Base-by-base conservation (phyloP, 2,888 invertebrate species). In the Seira sanloemensis region DNA sequence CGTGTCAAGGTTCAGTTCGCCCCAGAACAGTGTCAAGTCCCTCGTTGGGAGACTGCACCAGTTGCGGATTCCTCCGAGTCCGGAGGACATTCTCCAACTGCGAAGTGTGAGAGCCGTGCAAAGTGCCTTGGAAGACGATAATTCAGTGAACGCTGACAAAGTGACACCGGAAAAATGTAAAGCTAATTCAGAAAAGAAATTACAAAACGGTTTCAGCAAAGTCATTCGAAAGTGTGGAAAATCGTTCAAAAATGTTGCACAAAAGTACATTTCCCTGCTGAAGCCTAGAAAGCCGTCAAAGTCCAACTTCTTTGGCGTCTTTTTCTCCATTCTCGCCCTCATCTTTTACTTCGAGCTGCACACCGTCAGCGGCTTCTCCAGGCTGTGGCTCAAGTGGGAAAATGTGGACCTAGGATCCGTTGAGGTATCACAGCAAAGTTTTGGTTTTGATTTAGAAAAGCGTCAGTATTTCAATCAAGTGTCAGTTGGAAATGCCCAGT, bases 301-400 rank as follows among this genome's bases (percentile, higher is more conserved):
- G 58, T 88, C 88, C 2, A 88, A 88, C 66, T 85, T 85, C 54
- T 87, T 88, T 58, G 88, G 88, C 18, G 85, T 88, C 23, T 89
- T 89, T 80, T 89, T 89, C 77, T 87, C 88, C 25, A 82, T 89
- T 24, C 65, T 90, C 19, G 90, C 90, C 5, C 83, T 88, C 74
- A 86, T 90, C 24, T 90, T 90, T 79, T 89, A 89, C 75, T 88
- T 90, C 69, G 90, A 90, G 69, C 89, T 90, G 1, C 90, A 90
- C 85, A 90, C 90, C 0, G 89, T 89, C 46, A 85, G 86, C 12
- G 90, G 90, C 2, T 90, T 90, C 69, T 88, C 90, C 37, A 82
- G 90, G 68, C 84, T 90, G 69, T 90, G 90, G 90, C 89, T 90
- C 1, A 89, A 88, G 75, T 90, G 90, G 90, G 90, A 90, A 81